Percentiles rank a stretch among this genome's conserved stretches.
Conservation (phyloP, 2,797 vertebrate genomes). For the Sphenopsis melanotis region DNA sequence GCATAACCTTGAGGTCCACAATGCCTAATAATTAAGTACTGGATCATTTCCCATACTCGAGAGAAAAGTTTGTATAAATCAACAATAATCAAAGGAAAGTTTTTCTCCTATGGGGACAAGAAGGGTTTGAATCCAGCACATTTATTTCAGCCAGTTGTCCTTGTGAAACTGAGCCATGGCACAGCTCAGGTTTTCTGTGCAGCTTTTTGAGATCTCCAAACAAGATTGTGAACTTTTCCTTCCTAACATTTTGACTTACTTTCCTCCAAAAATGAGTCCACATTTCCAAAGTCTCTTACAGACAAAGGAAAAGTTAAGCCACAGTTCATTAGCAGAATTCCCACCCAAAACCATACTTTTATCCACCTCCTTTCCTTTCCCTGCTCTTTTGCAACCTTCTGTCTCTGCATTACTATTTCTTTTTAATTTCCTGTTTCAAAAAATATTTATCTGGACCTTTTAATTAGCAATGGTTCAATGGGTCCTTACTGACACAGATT, state of each 20-base stretch:
- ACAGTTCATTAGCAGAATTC: not conserved
- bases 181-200: not conserved
- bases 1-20: constrained; percentile 22
- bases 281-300: not conserved
- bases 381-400: not conserved
- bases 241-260: not conserved
- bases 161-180: not conserved
- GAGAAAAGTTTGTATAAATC: not conserved
- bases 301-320: not conserved
- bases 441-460: not conserved
- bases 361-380: not conserved
- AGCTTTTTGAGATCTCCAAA: not conserved
- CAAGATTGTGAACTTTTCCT: not conserved
- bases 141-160: not conserved
- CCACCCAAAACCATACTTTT: not conserved
- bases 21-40: constrained; percentile 27
- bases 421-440: not conserved
- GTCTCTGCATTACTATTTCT: not conserved
- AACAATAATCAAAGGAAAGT: constrained; percentile 19
- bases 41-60: constrained; percentile 13
- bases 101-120: not conserved
- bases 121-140: not conserved
- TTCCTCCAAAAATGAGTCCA: not conserved
- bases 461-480: not conserved
- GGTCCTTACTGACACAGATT: not conserved